Percentiles rank a stretch among this genome's conserved stretches.
Evolutionary conservation across 2,113 vertebrate genomes (phyloP).

Genomic region (Chiloscyllium plagiosum): DNA sequence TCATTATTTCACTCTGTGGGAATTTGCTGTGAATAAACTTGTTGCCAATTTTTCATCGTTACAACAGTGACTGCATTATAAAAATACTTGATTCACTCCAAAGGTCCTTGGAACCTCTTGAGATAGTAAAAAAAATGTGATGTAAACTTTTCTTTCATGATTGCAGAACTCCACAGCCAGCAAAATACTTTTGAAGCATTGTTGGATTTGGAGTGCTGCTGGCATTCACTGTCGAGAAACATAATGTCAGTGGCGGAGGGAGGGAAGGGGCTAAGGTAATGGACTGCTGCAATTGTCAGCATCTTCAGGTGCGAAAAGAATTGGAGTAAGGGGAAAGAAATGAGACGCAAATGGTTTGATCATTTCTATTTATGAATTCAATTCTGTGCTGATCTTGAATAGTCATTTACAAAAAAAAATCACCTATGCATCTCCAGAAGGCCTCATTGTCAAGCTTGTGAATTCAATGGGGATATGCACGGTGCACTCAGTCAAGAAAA

Average conservation of each 20-base stretch:
- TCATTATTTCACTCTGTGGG: not conserved
- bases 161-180: not conserved
- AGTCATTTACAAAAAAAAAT: not conserved
- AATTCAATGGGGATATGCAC: constrained; percentile 6
- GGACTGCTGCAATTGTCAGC: constrained; percentile 7
- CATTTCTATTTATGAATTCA: constrained; percentile 24
- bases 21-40: not conserved
- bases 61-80: not conserved
- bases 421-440: not conserved
- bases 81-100: not conserved
- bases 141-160: not conserved
- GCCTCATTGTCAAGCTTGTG: constrained; percentile 1
- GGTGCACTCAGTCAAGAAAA: constrained; percentile 10
- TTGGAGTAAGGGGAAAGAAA: not conserved
- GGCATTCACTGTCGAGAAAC: not conserved
- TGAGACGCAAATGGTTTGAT: not conserved
- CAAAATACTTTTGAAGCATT: not conserved
- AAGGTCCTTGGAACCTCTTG: not conserved
- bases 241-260: not conserved
- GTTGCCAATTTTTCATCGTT: not conserved
- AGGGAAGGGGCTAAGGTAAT: not conserved
- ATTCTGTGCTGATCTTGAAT: constrained; percentile 9
- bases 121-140: not conserved
- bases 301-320: not conserved
- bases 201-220: not conserved